Base-by-base conservation (phyloP, 2,888 invertebrate species). In the Drosophila merina region DNA sequence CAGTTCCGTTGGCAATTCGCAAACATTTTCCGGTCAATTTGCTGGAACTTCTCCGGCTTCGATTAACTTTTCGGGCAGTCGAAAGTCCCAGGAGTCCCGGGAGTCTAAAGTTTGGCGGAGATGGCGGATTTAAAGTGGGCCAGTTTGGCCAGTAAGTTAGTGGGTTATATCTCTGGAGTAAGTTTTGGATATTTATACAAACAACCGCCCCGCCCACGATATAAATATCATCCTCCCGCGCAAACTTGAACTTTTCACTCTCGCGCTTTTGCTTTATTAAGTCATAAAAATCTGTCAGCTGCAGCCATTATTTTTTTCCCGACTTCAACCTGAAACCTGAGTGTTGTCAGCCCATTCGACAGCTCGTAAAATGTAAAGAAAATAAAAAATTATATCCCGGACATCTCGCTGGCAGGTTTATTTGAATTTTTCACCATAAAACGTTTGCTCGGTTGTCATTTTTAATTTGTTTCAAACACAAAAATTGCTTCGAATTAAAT, bases 21-120 rank as follows among this genome's bases (percentile, higher is more conserved):
- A 86, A 84, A 84, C 83, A 84, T 84, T 84, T 84, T 84, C 83
- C 86, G 83, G 77, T 86, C 83, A 84, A 84, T 84, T 86, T 84
- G 82, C 67, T 68, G 66, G 26, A 75, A 79, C 63, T 75, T 60
- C 57, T 60, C 66, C 67, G 72, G 67, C 86, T 75, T 80, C 86
- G 84, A 84, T 84, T 84, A 84, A 84, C 83, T 84, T 84, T 83
- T 69, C 20, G 64, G 33, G 63, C 56, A 57, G 57, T 52, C 28
- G 28, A 28, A 28, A 28, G 28, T 28, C 28, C 28, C 0, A 0
- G 4, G 28, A 28, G 5, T 28, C 28, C 28, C 28, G 5, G 28
- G 28, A 73, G 63, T 50, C 59, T 70, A 69, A 45, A 44, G 48
- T 66, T 66, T 64, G 26, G 64, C 67, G 57, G 72, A 69, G 75